A percentile compares a stretch with the other conserved stretches of the same genome.
Evolutionary conservation across 1,140 invertebrate species (phyloP).

Genomic region (Acromyrmex echinatior): DNA sequence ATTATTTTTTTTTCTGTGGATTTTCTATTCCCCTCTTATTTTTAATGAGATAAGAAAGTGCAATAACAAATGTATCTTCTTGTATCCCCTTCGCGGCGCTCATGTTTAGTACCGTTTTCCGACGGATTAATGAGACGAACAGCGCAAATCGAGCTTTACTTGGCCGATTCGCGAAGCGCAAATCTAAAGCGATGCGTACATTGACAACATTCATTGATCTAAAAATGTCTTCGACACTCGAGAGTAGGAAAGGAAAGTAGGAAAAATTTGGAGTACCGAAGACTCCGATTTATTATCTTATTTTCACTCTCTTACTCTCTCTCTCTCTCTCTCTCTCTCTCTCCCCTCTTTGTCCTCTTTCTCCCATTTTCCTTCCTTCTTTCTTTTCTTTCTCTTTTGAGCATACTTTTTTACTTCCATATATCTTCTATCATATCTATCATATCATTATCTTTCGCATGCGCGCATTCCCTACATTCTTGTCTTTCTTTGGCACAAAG

Average conservation of each 20-base stretch:
- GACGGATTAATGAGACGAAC: background rate
- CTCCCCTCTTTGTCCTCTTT: background rate
- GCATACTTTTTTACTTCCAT: background rate
- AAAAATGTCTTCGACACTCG: slow-evolving; percentile 72
- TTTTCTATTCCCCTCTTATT: too few species aligned
- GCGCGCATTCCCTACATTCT: slow-evolving; percentile 56
- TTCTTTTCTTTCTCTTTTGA: background rate
- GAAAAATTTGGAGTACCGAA: slow-evolving; percentile 69
- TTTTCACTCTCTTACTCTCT: slow-evolving; percentile 30
- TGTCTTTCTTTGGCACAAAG: slow-evolving; percentile 75
- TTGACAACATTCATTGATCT: slow-evolving; percentile 75
- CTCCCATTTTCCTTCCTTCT: background rate
- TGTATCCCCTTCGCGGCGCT: too few species aligned
- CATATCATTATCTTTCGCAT: slow-evolving; percentile 7
- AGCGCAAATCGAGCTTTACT: background rate
- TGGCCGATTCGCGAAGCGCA: slow-evolving; percentile 54
- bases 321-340: background rate
- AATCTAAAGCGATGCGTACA: slow-evolving; percentile 72
- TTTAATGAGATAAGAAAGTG: too few species aligned
- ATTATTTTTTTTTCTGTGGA: too few species aligned
- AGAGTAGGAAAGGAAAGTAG: slow-evolving; percentile 73
- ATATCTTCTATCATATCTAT: background rate
- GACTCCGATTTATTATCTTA: slow-evolving; percentile 62
- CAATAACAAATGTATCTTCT: too few species aligned
- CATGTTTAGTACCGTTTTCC: background rate